phyloP scores from a whole-genome alignment of 2,797 vertebrate genomes.

The Darevskia nairensis region DNA sequence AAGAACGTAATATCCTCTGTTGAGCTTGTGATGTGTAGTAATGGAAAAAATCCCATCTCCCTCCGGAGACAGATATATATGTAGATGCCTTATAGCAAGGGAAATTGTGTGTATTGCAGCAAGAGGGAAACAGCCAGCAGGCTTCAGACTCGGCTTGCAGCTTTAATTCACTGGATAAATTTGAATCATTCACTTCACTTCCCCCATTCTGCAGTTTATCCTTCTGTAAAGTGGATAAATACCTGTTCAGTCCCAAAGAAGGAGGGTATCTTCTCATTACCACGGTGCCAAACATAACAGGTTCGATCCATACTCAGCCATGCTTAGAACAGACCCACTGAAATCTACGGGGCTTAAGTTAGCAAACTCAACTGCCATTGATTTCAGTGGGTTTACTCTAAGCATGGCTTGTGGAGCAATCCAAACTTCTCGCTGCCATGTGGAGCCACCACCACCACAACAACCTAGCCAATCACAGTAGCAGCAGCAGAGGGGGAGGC shows the following conservation, averaged over 20 bases:
- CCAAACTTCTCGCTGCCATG: too few relatives aligned
- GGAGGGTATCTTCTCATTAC: background rate
- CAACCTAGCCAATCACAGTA: too few relatives aligned
- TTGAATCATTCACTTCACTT: constrained; percentile 16
- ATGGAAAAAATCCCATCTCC: background rate
- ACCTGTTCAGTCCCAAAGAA: background rate
- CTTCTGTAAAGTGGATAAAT: constrained; percentile 48
- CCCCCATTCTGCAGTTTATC: constrained; percentile 9
- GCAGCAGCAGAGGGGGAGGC: too few relatives aligned
- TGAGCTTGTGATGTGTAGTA: constrained; percentile 4
- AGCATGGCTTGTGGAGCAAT: too few relatives aligned
- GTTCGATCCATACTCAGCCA: background rate
- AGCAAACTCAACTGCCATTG: too few relatives aligned
- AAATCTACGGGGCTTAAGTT: background rate
- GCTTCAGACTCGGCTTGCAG: constrained; percentile 37
- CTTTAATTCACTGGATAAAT: constrained; percentile 26
- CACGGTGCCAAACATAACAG: background rate
- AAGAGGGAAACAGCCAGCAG: background rate
- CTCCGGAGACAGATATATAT: background rate
- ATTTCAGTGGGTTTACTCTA: too few relatives aligned
- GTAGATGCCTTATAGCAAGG: background rate
- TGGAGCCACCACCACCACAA: too few relatives aligned
- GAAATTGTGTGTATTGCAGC: background rate
- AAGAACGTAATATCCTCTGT: constrained; percentile 10
- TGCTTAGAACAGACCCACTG: background rate